Evolutionary conservation across 2,113 vertebrate genomes (phyloP), one percentile per base, ranked within the genome.

Genomic region (Semicossyphus pulcher): DNA sequence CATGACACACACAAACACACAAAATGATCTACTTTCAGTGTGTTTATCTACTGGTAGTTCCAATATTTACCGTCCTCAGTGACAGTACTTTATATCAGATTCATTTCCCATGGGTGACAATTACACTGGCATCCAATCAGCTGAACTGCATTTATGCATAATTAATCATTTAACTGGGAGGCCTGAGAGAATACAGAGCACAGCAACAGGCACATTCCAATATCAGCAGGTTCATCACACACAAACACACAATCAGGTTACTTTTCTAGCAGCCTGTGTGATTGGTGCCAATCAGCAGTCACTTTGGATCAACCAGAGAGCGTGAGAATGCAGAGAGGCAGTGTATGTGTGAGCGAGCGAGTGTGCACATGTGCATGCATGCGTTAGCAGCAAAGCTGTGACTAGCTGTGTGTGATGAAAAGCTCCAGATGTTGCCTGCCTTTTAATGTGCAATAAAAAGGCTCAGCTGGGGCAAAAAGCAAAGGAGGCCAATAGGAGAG

Each of bases 361-460:
- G 84, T 21, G 81, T 39, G 69, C 76, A 82, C 71, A 83, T 66
- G 87, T 86, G 90, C 81, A 85, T 84, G 89, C 81, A 87, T 88
- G 90, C 84, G 86, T 90, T 90, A 91, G 86, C 81, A 66, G 86
- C 87, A 76, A 89, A 88, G 89, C 89, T 84, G 85, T 73, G 85
- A 81, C 83, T 91, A 64, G 88, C 91, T 90, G 91, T 86, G 91
- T 76, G 89, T 72, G 71, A 86, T 94, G 92, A 96, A 96, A 94
- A 92, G 94, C 91, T 93, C 94, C 94, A 95, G 94, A 95, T 95
- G 95, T 94, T 97, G 93, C 92, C 92, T 91, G 94, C 94, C 93
- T 94, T 91, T 96, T 95, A 95, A 96, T 95, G 95, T 93, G 93
- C 88, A 93, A 90, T 93, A 94, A 95, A 97, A 96, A 95, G 93